Base-by-base conservation (phyloP, 2,888 invertebrate species). In the Tupiocoris notatus region DNA sequence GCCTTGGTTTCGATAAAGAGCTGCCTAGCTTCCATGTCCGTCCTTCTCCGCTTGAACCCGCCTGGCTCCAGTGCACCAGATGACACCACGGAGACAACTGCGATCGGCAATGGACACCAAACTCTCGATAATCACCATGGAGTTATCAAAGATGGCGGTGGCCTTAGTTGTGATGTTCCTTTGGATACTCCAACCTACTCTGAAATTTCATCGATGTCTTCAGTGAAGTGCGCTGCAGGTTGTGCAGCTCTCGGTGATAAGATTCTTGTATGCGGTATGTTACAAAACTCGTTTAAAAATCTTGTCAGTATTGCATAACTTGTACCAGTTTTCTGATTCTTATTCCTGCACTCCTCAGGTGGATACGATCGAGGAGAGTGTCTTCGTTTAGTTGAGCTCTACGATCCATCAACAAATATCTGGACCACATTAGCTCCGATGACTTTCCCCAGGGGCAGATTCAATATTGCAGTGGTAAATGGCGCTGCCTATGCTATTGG, bases 291-390 rank as follows among this genome's bases (percentile, higher is more conserved):
- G n/a, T n/a, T n/a, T n/a, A n/a, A n/a, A n/a, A n/a, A n/a, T n/a
- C n/a, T n/a, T n/a, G n/a, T n/a, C n/a, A n/a, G n/a, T n/a, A n/a
- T n/a, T n/a, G n/a, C n/a, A n/a, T n/a, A n/a, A n/a, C n/a, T n/a
- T n/a, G n/a, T n/a, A n/a, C n/a, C n/a, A n/a, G n/a, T n/a, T n/a
- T n/a, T n/a, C n/a, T n/a, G n/a, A n/a, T n/a, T n/a, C n/a, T n/a
- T n/a, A n/a, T n/a, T n/a, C n/a, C n/a, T n/a, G n/a, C n/a, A n/a
- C n/a, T n/a, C n/a, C n/a, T 17, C 66, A 77, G 89, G 91, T 82
- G 92, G 92, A 7, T 94, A 95, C 85, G 93, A 94, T 85, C 88
- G 94, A 80, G 91, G 91, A 59, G 92, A 94, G 83, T 94, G 94
- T 83, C 86, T 95, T 81, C 88, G 88, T 80, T 87, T 89, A 20